phyloP scores from a whole-genome alignment of 2,888 invertebrate species.

The Cabera pusaria region DNA sequence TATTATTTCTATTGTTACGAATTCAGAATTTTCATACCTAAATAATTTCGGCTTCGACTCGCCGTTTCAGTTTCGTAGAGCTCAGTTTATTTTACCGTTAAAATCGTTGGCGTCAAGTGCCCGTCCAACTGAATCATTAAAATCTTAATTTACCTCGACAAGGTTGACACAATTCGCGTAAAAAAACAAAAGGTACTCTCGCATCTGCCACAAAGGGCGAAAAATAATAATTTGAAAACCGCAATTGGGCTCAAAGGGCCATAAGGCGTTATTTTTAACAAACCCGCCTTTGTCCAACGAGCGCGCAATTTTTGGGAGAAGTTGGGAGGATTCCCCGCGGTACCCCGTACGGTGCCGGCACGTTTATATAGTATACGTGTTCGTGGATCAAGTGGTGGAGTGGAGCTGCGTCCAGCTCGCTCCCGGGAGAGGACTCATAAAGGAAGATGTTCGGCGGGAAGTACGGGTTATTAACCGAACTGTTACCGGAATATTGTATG shows the following conservation, averaged over 20 bases:
- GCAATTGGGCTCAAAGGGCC: constrained; percentile 50
- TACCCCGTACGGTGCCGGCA: constrained; percentile 3
- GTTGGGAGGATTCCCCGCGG: constrained; percentile 18
- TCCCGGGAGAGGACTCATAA: no score
- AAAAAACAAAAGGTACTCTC: constrained; percentile 28
- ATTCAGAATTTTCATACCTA: no score
- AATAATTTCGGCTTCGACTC: no score
- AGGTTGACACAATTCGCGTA: constrained; percentile 13
- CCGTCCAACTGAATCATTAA: constrained; percentile 1
- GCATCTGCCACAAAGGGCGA: constrained; percentile 42
- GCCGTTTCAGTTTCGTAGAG: no score
- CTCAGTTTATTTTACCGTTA: no score
- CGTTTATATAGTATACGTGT: constrained; percentile 11
- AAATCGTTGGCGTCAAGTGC: no score
- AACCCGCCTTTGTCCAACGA: constrained; percentile 44
- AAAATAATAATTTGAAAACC: constrained; percentile 47
- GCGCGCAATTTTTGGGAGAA: constrained; percentile 40
- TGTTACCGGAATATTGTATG: no score
- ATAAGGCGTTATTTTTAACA: constrained; percentile 50
- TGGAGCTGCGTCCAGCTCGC: no score
- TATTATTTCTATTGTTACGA: no score
- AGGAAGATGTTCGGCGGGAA: no score
- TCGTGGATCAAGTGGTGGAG: constrained; percentile 6
- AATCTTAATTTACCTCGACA: constrained; percentile 9
- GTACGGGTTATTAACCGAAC: no score